Evolutionary conservation across 2,888 invertebrate species (phyloP).

Genomic region (Pseudeuparius sepicola): DNA sequence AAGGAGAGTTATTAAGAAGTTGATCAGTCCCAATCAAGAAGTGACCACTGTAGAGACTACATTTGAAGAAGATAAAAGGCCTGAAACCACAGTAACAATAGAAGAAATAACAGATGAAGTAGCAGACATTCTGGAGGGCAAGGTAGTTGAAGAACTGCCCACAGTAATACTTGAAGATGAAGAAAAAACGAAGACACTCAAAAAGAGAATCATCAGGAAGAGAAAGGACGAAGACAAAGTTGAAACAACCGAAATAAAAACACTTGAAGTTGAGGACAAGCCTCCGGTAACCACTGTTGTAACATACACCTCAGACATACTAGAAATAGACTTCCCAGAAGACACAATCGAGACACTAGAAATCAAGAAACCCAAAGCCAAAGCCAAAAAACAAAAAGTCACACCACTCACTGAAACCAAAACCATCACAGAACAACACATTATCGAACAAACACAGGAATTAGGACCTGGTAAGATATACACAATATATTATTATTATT

Average conservation of each 20-base stretch:
- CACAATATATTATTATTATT: conserved; percentile 7
- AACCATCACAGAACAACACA: conserved; percentile 33
- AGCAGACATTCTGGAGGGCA: conserved; percentile 19
- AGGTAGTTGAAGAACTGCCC: conserved; percentile 24
- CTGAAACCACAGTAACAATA: conserved; percentile 29
- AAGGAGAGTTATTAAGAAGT: conserved; percentile 34
- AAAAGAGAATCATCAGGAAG: conserved; percentile 32
- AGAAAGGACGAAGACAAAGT: conserved; percentile 23
- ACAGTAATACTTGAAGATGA: conserved; percentile 25
- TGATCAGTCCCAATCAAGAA: conserved; percentile 30
- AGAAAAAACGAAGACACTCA: conserved; percentile 29
- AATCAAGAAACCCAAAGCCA: no score
- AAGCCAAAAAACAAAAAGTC: conserved; percentile 20
- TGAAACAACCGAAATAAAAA: conserved; percentile 25
- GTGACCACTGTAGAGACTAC: conserved; percentile 39
- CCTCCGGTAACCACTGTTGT: conserved; percentile 32
- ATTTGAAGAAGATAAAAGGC: conserved; percentile 39
- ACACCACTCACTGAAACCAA: conserved; percentile 29
- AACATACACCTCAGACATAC: conserved; percentile 26
- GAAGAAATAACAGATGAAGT: conserved; percentile 28
- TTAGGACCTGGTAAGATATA: conserved; percentile 29
- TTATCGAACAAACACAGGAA: conserved; percentile 31
- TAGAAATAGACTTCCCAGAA: conserved; percentile 19
- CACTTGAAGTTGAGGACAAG: conserved; percentile 20
- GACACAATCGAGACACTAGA: conserved; percentile 12